Conservation (phyloP, 2,888 invertebrate genomes). For the Rhodophaea formosa region DNA sequence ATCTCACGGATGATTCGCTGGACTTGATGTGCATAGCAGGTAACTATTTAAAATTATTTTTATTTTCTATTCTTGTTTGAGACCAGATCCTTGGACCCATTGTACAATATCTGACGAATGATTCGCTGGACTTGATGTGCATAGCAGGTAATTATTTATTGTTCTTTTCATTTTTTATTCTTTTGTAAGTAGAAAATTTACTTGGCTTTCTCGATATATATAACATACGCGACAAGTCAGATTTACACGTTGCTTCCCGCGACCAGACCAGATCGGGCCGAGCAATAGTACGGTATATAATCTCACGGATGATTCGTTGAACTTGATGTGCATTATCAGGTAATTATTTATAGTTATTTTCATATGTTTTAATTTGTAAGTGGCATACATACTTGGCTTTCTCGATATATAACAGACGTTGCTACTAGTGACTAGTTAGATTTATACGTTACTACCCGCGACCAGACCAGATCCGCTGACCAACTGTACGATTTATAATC, state of each 20-base stretch:
- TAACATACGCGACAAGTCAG: no score
- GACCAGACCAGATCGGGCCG: slow-evolving; percentile 89
- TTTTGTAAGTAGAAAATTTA: no score
- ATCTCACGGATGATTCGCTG: slow-evolving; percentile 88
- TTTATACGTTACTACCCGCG: slow-evolving; percentile 88
- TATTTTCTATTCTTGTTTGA: no score
- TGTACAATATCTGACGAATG: slow-evolving; percentile 90
- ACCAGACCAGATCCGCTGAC: slow-evolving; percentile 89
- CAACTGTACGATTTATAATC: slow-evolving; percentile 89
- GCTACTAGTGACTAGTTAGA: slow-evolving; percentile 87
- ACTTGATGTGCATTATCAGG: slow-evolving; percentile 87
- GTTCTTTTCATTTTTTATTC: no score
- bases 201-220: no score
- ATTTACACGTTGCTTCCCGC: no score
- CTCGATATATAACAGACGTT: slow-evolving; percentile 85
- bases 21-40: slow-evolving; percentile 86
- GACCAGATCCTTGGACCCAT: slow-evolving; percentile 89
- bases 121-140: slow-evolving; percentile 88
- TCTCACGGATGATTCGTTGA: slow-evolving; percentile 88
- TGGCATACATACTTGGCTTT: no score
- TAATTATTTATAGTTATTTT: no score
- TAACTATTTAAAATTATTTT: no score
- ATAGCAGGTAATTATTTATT: slow-evolving; percentile 67
- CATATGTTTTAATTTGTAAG: no score
- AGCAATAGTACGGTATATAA: slow-evolving; percentile 91